Evolutionary conservation across 2,888 invertebrate genomes (phyloP), one percentile per base, ranked within the genome.

Genomic region (Argynnis bischoffii): DNA sequence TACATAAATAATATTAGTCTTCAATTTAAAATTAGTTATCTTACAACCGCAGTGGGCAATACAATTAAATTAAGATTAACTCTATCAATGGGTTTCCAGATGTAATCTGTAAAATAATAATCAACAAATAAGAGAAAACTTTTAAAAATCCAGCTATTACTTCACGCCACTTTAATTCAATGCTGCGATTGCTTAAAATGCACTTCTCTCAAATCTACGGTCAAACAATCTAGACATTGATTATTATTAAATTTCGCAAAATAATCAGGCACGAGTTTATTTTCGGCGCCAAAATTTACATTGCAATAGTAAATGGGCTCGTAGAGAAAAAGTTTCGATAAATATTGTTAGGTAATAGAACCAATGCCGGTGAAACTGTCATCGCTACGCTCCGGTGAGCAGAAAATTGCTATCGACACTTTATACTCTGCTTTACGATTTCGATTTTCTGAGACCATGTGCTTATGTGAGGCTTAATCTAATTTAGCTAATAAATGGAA

Each of bases 331-430:
- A 80, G 78, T 82, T 81, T 82, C 77, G 80, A 76, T 84, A 82
- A 85, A 83, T 80, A 74, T 75, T 76, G 80, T 90, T 88, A 86
- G 83, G 89, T 89, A 91, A 81, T 75, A 78, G 80, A 82, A 75
- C 86, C 90, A 90, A 91, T 90, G 89, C 81, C 86, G 84, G 88
- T 85, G 89, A 88, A 90, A 89, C 82, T 82, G 82, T 82, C 76
- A 74, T 76, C 76, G 87, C 70, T 80, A 86, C 85, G 90, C 85
- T 88, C 81, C 78, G 77, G 79, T 78, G 85, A 86, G 85, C 90
- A 86, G 82, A 88, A 90, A 84, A 89, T 89, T 85, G 87, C 81
- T 86, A 83, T 82, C 84, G 85, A 88, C 87, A 85, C 85, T 78
- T 77, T 71, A 72, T 70, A 81, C 75, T 79, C 80, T 79, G 79